phyloP scores from a whole-genome alignment of 2,797 vertebrate species.

The Myripristis murdjan region DNA sequence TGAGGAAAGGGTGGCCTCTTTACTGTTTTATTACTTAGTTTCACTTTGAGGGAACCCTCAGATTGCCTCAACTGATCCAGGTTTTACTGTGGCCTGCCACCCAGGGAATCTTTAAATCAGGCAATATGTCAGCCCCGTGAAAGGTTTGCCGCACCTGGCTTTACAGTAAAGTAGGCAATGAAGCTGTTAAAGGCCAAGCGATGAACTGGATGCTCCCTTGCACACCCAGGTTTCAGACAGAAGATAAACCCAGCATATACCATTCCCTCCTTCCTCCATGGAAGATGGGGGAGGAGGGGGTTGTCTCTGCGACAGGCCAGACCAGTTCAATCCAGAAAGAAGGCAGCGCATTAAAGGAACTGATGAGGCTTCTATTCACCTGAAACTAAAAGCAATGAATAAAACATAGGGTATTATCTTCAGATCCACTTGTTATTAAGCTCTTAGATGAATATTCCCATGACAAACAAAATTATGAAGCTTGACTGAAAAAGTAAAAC shows the following conservation, averaged over 20 bases:
- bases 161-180: conserved; percentile 79
- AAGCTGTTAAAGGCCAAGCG: conserved; percentile 77
- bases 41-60: conserved; percentile 73
- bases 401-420: conserved; percentile 71
- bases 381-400: conserved; percentile 71
- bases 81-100: conserved; percentile 74
- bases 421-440: conserved; percentile 51
- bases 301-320: conserved; percentile 66
- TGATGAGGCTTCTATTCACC: conserved; percentile 73
- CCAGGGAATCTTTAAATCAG: conserved; percentile 81
- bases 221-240: conserved; percentile 57
- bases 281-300: conserved; percentile 32
- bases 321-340: conserved; percentile 61
- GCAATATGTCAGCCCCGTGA: conserved; percentile 76
- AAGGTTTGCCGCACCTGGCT: conserved; percentile 75
- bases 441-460: conserved; percentile 25
- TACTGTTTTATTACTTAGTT: conserved; percentile 72
- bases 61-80: conserved; percentile 72
- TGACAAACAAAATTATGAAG: conserved; percentile 11
- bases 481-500: conserved; percentile 5
- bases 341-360: conserved; percentile 63
- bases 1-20: conserved; percentile 45
- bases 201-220: conserved; percentile 78
- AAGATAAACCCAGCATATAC: conserved; percentile 75
- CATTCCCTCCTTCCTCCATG: conserved; percentile 45